These are phyloP conservation scores for Drosophila percnosoma DNA, from an alignment of 2,888 invertebrate species.

Conservation along the genomic window DNA sequence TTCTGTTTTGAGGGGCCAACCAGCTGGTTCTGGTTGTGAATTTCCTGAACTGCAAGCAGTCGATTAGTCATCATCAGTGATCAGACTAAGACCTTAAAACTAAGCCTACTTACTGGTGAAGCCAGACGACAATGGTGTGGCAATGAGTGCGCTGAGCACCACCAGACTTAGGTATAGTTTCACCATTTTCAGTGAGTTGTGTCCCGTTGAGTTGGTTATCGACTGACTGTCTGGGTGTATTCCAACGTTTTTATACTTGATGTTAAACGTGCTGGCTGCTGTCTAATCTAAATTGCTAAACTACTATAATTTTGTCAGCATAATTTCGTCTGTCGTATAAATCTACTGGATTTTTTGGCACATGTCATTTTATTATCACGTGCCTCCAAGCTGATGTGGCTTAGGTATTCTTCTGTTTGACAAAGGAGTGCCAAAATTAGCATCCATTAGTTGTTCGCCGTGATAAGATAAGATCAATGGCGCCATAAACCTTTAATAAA, in stretches of 20 bases:
- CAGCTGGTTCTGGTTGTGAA: conserved; percentile 55
- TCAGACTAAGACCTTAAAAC: too few relatives aligned
- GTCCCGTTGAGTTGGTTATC: conserved; percentile 3
- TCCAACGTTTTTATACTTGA: conserved; percentile 39
- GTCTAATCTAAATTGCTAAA: conserved; percentile 39
- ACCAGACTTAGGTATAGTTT: conserved; percentile 11
- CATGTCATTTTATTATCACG: conserved; percentile 13
- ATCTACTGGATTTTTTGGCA: conserved; percentile 33
- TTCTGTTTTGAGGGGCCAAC: conserved; percentile 32
- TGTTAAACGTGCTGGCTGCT: neutral
- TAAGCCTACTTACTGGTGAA: conserved; percentile 33
- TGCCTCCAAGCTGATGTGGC: conserved; percentile 1
- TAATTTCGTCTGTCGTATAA: conserved; percentile 33
- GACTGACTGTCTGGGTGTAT: conserved; percentile 17
- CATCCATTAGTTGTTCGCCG: neutral
- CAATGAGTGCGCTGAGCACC: conserved; percentile 24
- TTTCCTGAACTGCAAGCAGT: conserved; percentile 32
- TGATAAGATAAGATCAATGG: conserved; percentile 4
- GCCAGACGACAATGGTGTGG: conserved; percentile 26
- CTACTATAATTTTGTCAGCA: conserved; percentile 14
- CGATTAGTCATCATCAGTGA: too few relatives aligned
- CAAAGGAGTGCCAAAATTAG: conserved; percentile 5
- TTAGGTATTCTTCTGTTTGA: conserved; percentile 2
- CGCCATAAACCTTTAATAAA: neutral
- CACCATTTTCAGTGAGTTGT: conserved; percentile 26